Conservation (phyloP, 2,888 invertebrate genomes). For the Acronicta psi region DNA sequence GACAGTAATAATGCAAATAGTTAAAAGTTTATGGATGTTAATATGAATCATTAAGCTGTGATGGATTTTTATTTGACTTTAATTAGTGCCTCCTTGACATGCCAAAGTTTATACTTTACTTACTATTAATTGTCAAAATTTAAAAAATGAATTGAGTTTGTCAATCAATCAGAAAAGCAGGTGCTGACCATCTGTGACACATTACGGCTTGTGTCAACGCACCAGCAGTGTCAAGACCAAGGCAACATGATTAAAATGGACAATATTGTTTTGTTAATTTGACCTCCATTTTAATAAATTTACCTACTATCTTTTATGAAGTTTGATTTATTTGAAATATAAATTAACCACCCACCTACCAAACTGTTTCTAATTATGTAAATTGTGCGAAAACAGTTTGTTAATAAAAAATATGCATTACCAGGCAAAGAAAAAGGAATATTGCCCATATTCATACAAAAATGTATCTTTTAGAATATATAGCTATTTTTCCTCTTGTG, state of each 20-base stretch:
- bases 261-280: background rate
- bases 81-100: too few relatives aligned
- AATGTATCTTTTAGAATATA: slow-evolving; percentile 13
- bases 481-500: slow-evolving; percentile 24
- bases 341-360: too few relatives aligned
- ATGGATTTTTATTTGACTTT: too few relatives aligned
- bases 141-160: background rate
- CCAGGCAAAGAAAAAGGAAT: slow-evolving; percentile 4
- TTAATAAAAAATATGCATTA: too few relatives aligned
- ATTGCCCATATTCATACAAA: slow-evolving; percentile 20
- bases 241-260: slow-evolving; percentile 31
- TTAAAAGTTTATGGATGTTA: slow-evolving; percentile 2
- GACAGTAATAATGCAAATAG: slow-evolving; percentile 16
- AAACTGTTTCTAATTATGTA: too few relatives aligned
- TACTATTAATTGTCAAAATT: too few relatives aligned
- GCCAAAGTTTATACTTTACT: too few relatives aligned
- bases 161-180: slow-evolving; percentile 40
- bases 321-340: too few relatives aligned
- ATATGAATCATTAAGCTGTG: too few relatives aligned
- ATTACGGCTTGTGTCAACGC: slow-evolving; percentile 54
- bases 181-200: slow-evolving; percentile 44
- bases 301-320: too few relatives aligned
- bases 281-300: background rate
- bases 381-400: too few relatives aligned
- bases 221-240: slow-evolving; percentile 66